Percentiles rank a stretch among this genome's conserved stretches.
These are phyloP conservation scores for Nesoenas mayeri DNA, from an alignment of 2,113 vertebrate genomes.

Conservation along the genomic window DNA sequence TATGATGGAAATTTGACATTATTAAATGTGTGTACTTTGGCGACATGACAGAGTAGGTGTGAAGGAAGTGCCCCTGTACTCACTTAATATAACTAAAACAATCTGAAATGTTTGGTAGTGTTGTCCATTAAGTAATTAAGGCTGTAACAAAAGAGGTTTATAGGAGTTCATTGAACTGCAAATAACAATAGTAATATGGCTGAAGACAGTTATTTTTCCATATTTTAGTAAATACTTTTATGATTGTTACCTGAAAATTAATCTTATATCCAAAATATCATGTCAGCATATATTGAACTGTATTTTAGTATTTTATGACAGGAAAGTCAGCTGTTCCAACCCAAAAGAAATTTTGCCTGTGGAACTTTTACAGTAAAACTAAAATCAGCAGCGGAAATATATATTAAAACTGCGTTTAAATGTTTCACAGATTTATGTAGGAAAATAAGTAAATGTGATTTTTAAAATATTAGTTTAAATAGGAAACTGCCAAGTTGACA, in stretches of 20 bases:
- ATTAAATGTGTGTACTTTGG: constrained; percentile 2
- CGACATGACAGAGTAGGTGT: neutral
- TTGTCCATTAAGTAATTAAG: neutral
- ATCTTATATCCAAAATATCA: neutral
- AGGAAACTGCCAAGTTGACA: neutral
- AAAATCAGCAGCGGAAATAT: neutral
- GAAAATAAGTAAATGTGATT: neutral
- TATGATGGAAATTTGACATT: neutral
- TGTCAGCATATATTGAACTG: neutral
- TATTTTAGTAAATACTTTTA: neutral
- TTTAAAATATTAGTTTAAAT: neutral
- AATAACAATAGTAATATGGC: neutral
- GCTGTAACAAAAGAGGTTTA: neutral
- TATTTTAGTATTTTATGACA: neutral
- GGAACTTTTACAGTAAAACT: neutral
- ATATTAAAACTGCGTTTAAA: neutral
- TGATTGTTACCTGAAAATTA: neutral
- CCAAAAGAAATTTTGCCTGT: neutral
- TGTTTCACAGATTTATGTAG: neutral
- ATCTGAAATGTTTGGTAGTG: neutral
- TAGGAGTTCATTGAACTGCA: neutral
- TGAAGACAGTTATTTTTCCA: neutral
- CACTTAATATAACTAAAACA: constrained; percentile 30
- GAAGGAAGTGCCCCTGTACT: neutral
- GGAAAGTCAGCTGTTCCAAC: neutral